These are phyloP conservation scores for Narcine bancroftii DNA, from an alignment of 2,113 vertebrate genomes.

Conservation along the genomic window DNA sequence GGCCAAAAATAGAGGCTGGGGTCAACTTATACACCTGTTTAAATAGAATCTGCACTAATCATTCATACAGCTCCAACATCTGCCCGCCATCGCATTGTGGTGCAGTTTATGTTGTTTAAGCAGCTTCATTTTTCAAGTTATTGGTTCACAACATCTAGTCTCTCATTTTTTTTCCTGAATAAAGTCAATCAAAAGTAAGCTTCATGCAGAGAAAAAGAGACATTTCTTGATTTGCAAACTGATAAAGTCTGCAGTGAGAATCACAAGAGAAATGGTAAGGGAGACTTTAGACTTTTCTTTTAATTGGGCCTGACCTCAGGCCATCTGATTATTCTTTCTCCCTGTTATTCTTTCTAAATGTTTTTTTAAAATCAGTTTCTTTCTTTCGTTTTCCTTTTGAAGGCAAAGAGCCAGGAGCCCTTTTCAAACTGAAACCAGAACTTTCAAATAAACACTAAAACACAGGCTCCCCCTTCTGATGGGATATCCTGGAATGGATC, in stretches of 20 bases:
- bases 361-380: not conserved
- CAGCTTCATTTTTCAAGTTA: not conserved
- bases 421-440: not conserved
- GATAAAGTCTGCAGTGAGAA: not conserved
- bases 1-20: too few relatives aligned
- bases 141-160: too few relatives aligned
- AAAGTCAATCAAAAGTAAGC: not conserved
- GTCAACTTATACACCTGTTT: too few relatives aligned
- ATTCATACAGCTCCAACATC: too few relatives aligned
- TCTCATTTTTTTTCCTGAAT: not conserved
- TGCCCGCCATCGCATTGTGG: too few relatives aligned
- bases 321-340: not conserved
- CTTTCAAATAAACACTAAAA: not conserved
- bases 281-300: not conserved
- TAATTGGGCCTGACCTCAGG: too few relatives aligned
- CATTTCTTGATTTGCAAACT: not conserved
- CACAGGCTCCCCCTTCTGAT: too few relatives aligned
- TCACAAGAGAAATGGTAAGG: not conserved
- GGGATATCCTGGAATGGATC: too few relatives aligned
- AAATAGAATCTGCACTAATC: too few relatives aligned
- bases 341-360: not conserved
- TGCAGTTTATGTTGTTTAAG: too few relatives aligned
- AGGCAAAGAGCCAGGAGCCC: not conserved
- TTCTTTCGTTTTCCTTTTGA: not conserved
- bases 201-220: not conserved